Evolutionary conservation across 2,113 vertebrate species (phyloP).

Genomic region (Psephotus haematonotus): DNA sequence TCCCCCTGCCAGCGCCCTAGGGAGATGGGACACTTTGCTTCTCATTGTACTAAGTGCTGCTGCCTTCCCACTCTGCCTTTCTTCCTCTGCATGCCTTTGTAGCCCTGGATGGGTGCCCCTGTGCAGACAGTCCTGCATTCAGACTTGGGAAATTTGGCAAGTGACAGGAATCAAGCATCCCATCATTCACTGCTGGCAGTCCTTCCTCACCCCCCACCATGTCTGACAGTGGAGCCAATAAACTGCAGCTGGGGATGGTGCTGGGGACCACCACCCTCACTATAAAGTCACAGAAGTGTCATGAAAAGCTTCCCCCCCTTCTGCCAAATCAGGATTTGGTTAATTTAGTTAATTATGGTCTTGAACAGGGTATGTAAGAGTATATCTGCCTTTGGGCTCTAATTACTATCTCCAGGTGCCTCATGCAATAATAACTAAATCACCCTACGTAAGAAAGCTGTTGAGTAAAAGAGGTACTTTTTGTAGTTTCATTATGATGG

Average conservation of each 20-base stretch:
- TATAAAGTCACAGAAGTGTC: neutral
- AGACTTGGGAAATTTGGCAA: neutral
- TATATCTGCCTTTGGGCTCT: neutral
- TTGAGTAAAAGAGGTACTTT: neutral
- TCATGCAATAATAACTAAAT: neutral
- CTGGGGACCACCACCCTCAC: neutral
- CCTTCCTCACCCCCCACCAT: fast-evolving
- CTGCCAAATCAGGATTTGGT: neutral
- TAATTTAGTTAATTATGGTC: neutral
- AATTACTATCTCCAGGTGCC: neutral
- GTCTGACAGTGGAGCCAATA: neutral
- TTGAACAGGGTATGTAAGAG: neutral
- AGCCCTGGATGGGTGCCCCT: neutral
- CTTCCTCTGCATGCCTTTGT: neutral
- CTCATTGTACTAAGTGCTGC: neutral
- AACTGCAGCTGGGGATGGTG: neutral
- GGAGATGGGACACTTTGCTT: neutral
- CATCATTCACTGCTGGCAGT: neutral
- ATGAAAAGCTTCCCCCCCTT: neutral
- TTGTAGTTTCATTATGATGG: neutral
- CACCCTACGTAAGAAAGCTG: neutral
- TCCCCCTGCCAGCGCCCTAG: neutral
- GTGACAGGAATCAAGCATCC: neutral
- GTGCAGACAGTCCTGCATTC: neutral
- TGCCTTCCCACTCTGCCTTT: neutral